Conservation (phyloP, 2,797 vertebrate species). For the Myioborus melanocephalus region DNA sequence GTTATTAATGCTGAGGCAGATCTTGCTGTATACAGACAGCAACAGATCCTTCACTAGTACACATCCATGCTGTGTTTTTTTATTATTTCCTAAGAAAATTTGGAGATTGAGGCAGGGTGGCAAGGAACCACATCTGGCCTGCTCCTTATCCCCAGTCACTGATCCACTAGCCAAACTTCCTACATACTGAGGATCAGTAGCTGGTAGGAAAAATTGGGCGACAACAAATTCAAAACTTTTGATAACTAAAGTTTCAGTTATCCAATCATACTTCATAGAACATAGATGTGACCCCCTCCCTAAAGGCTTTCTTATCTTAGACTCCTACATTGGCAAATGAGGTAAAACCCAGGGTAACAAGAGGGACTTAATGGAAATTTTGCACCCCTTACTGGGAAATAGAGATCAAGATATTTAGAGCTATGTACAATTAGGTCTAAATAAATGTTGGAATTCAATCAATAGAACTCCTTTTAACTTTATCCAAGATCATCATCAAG, state of each 20-base stretch:
- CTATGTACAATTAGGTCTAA: neutral
- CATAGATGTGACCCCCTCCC: neutral
- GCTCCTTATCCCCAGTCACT: neutral
- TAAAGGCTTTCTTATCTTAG: neutral
- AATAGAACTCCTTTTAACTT: constrained; percentile 1
- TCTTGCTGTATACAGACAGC: neutral
- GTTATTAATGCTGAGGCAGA: neutral
- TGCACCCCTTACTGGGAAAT: neutral
- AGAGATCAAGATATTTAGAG: neutral
- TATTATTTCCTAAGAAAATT: neutral
- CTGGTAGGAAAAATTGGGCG: neutral
- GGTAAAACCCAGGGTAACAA: neutral
- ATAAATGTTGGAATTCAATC: neutral
- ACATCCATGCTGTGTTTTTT: neutral
- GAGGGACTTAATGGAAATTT: neutral
- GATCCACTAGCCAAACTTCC: neutral
- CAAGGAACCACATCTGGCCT: neutral
- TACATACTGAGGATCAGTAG: neutral
- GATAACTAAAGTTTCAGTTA: neutral
- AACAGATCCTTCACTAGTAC: neutral
- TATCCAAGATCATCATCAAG: neutral
- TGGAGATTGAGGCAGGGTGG: neutral
- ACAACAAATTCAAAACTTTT: neutral
- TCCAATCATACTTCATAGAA: neutral
- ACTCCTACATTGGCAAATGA: neutral